Percentiles rank a stretch among this genome's conserved stretches.
These are phyloP conservation scores for Xylota sylvarum DNA, from an alignment of 2,888 invertebrate species.

Conservation along the genomic window DNA sequence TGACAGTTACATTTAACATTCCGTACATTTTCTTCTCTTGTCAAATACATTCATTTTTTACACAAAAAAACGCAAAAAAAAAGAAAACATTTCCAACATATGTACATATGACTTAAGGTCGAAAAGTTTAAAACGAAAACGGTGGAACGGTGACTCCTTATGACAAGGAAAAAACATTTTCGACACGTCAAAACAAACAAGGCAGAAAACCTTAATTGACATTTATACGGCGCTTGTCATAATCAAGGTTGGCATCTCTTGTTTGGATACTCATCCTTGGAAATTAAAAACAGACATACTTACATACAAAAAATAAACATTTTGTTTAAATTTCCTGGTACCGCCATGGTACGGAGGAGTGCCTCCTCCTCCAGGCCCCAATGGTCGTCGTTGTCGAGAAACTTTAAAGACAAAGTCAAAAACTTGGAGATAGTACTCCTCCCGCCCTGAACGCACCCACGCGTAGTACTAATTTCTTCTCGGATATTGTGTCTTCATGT, in stretches of 20 bases:
- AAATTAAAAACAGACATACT: constrained; percentile 11
- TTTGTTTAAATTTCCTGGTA: constrained; percentile 21
- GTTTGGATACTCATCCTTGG: constrained; percentile 9
- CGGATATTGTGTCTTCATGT: constrained; percentile 45
- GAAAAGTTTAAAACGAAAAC: constrained; percentile 12
- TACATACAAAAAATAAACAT: constrained; percentile 27
- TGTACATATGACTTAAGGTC: constrained; percentile 17
- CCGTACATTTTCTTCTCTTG: constrained; percentile 1
- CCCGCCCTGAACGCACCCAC: background rate
- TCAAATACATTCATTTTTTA: background rate
- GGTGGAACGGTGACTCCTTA: background rate
- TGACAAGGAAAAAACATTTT: constrained; percentile 42
- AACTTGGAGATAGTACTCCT: background rate
- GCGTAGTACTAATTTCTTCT: constrained; percentile 33
- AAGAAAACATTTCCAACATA: constrained; percentile 16
- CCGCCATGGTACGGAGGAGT: background rate
- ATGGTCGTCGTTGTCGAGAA: background rate
- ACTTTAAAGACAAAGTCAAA: constrained; percentile 26
- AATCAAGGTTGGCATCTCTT: constrained; percentile 56
- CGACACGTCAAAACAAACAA: constrained; percentile 49
- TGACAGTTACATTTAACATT: constrained; percentile 10
- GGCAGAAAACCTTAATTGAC: constrained; percentile 57
- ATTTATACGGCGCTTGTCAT: constrained; percentile 54
- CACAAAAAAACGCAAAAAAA: background rate
- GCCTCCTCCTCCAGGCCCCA: background rate